Evolutionary conservation across 2,888 invertebrate genomes (phyloP).

Genomic region (Clitarchus hookeri): DNA sequence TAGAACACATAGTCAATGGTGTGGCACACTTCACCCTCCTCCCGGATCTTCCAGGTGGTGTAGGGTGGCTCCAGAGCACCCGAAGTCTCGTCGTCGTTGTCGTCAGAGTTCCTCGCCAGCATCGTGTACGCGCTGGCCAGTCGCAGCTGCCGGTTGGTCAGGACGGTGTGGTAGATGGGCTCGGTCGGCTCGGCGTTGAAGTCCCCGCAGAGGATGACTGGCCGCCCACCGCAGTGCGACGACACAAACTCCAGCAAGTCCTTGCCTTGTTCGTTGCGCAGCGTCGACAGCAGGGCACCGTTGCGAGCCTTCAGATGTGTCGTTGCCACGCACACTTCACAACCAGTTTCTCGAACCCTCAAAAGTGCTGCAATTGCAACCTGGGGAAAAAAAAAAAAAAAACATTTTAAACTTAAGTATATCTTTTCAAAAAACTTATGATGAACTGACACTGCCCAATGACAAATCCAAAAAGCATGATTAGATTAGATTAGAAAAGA

Average conservation of each 20-base stretch:
- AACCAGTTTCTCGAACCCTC: conserved; percentile 59
- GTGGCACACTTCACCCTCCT: conserved; percentile 71
- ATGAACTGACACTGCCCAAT: too few relatives aligned
- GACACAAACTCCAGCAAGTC: conserved; percentile 65
- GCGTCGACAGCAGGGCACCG: conserved; percentile 67
- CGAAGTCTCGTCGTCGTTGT: conserved; percentile 45
- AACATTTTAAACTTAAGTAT: background rate
- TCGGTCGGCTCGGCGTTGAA: conserved; percentile 77
- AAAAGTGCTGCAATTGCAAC: conserved; percentile 66
- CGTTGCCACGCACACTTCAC: conserved; percentile 68
- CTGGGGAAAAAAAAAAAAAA: conserved; percentile 49
- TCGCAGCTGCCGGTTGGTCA: conserved; percentile 54
- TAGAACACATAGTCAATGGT: conserved; percentile 78
- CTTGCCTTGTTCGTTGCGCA: conserved; percentile 73
- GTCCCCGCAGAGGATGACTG: conserved; percentile 72
- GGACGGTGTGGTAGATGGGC: conserved; percentile 67
- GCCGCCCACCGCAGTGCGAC: conserved; percentile 57
- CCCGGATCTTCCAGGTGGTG: conserved; percentile 77
- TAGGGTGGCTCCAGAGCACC: conserved; percentile 66
- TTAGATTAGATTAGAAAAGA: too few relatives aligned
- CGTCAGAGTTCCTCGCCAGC: conserved; percentile 36
- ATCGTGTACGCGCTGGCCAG: conserved; percentile 61
- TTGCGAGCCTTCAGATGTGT: conserved; percentile 76
- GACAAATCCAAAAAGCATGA: too few relatives aligned
- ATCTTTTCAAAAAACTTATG: too few relatives aligned